phyloP scores from a whole-genome alignment of 2,888 invertebrate species.

The Cactoblastis cactorum region DNA sequence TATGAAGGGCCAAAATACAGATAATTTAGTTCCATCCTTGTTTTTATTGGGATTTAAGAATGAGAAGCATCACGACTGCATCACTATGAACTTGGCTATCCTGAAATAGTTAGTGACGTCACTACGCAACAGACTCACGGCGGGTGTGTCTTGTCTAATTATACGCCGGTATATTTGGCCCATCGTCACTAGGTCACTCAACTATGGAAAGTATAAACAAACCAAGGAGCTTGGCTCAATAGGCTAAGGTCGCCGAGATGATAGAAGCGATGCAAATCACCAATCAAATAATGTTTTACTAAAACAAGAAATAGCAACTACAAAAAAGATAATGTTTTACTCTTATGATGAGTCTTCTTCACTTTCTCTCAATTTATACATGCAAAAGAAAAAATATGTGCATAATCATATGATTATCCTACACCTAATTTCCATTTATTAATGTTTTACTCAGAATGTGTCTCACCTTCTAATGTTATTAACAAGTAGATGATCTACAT shows the following conservation, averaged over 20 bases:
- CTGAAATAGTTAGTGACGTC: conserved; percentile 29
- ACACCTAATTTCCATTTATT: conserved; percentile 11
- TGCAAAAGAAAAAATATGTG: not conserved
- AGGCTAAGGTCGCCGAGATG: conserved; percentile 20
- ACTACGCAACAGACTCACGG: conserved; percentile 38
- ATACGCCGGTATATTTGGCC: conserved; percentile 42
- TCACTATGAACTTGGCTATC: conserved; percentile 14
- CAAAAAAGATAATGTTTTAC: not conserved
- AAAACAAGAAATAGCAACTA: no score
- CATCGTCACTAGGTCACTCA: conserved; percentile 44
- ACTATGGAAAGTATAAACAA: conserved; percentile 24
- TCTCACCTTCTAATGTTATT: not conserved
- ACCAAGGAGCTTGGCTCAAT: conserved; percentile 18
- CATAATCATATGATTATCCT: conserved; percentile 2
- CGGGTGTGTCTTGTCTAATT: conserved; percentile 59
- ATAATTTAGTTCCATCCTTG: no score
- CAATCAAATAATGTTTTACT: not conserved
- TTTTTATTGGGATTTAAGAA: not conserved
- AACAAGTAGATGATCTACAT: no score
- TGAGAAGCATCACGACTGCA: not conserved
- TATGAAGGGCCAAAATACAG: no score
- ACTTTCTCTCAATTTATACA: not conserved
- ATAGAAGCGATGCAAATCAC: not conserved
- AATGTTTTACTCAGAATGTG: not conserved
- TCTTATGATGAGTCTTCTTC: not conserved